Conservation (phyloP, 2,113 vertebrate genomes). For the Poecile atricapillus region DNA sequence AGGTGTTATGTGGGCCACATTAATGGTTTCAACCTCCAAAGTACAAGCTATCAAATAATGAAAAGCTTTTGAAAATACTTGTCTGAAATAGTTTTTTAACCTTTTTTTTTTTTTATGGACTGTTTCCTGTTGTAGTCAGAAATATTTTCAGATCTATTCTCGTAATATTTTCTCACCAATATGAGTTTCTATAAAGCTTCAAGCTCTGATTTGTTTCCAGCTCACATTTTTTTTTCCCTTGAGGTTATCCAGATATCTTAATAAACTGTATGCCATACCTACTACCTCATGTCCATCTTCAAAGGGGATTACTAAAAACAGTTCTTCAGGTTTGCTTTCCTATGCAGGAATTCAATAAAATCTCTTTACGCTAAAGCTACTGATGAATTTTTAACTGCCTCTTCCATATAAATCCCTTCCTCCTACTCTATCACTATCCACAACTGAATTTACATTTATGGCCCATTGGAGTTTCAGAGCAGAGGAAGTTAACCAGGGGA, state of each 20-base stretch:
- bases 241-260: neutral
- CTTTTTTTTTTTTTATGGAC: neutral
- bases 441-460: neutral
- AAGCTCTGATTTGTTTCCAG: neutral
- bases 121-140: neutral
- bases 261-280: neutral
- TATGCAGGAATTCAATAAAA: neutral
- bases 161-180: neutral
- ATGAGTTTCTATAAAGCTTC: neutral
- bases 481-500: neutral
- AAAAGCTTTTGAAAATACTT: neutral
- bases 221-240: neutral
- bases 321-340: neutral
- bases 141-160: neutral
- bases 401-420: neutral
- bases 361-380: neutral
- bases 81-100: neutral
- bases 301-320: neutral
- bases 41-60: neutral
- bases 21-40: neutral
- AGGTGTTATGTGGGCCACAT: neutral
- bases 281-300: neutral
- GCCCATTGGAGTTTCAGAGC: neutral
- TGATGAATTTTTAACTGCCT: neutral
- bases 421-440: neutral